Evolutionary conservation across 2,113 vertebrate genomes (phyloP), one percentile per base, ranked within the genome.

Genomic region (Lasiurus borealis): DNA sequence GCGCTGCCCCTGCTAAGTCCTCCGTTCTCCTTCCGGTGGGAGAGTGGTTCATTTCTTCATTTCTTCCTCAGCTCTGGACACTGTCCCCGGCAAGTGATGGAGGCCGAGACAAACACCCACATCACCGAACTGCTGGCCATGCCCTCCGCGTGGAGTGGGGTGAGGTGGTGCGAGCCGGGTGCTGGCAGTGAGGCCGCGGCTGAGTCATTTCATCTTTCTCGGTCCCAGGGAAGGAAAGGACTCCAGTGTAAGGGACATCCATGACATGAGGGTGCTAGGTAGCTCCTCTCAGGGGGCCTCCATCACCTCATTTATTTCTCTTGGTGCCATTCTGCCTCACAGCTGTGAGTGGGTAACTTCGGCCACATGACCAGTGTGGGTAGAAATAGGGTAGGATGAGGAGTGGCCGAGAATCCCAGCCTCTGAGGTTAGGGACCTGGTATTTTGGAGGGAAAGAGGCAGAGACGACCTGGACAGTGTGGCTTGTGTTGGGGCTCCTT

Each of bases 1-100:
- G 15, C 2, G 0, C 12, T 13, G 31, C 14, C n/a, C 9, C 29
- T 19, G 1, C n/a, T 44, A 8, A 14, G 6, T 2, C 18, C 7
- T 14, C 8, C 8, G 31, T 12, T 78, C 44, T 71, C 5, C 4
- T 91, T 12, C 8, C 8, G 19, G 34, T 25, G 19, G 48, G 23
- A 50, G 57, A 66, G 50, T 83, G 12, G 50, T 50, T 82, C 46
- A 18, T 73, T 91, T 46, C 50, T 57, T 88, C 54, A 25, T 40
- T 40, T 40, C 40, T 40, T 40, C 40, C 29, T 10, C 5, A 40
- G 31, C 59, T 93, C 62, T 2, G 14, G 48, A 86, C 5, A 11
- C 36, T 0, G 27, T 48, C 64, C 23, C 69, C 40, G 73, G 71
- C 5, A 25, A 29, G 8, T 16, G 34, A 57, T 25, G 3, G 25